Base-by-base conservation (phyloP, 2,113 vertebrate species). In the Microtus richardsoni region DNA sequence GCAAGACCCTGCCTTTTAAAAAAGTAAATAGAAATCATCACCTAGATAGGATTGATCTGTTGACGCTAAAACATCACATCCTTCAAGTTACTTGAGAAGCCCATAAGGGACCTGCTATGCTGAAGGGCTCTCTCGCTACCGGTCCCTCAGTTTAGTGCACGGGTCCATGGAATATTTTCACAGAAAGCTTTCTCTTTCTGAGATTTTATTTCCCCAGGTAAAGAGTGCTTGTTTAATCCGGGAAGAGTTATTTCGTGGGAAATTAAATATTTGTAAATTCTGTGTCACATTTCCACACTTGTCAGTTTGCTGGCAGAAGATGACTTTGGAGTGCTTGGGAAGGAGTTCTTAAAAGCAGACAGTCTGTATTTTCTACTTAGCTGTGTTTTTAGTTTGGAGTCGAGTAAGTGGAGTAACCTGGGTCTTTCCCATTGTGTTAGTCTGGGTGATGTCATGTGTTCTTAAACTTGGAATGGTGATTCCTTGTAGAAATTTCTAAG, bases 231-330 rank as follows among this genome's bases (percentile, higher is more conserved):
- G 93, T 91, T 96, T 78, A 97, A 97, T 97, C 85, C 21, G 10
- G 90, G 87, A 94, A 96, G 91, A 97, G 66, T 71, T 91, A 82
- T 96, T 96, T 95, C 79, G 44, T 88, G 97, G 88, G 94, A 97
- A 96, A 96, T 96, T 92, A 96, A 96, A 80, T 98, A 93, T 74
- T 95, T 92, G 83, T 97, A 96, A 71, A 89, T 97, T 91, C 96
- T 95, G 16, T 92, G 84, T 97, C 66, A 86, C 92, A 26, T 96
- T 98, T 98, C 91, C 74, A 95, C 97, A 95, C 88, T 90, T 98
- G 39, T 89, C 88, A 78, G 44, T 88, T 97, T 36, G 94, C 80
- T 96, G 49, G 96, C 95, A 91, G 97, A 94, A 92, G 79, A 73
- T 36, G 96, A 49, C 90, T 95, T 96, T 86, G 17, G 19, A 96